Evolutionary conservation across 2,797 vertebrate genomes (phyloP), one percentile per base, ranked within the genome.

Genomic region (Esox lucius): DNA sequence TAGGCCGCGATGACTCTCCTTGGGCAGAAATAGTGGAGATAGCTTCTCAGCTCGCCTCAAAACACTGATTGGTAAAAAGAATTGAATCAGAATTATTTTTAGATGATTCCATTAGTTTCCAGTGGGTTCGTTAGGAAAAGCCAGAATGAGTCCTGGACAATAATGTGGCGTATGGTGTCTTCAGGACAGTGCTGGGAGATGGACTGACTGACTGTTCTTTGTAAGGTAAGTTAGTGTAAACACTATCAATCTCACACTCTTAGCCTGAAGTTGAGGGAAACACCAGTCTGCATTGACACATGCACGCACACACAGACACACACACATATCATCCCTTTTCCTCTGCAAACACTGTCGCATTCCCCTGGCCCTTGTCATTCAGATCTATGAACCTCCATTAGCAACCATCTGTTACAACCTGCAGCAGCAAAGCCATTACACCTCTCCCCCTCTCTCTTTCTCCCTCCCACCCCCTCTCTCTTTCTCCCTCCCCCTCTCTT

Each of bases 321-420:
- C 82, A 80, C 73, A 64, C 64, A 49, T 62, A 26, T 2, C 33
- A 8, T 13, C 28, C 17, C 68, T 11, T 74, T 46, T 66, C 70
- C 84, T 81, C 72, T 74, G 77, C 83, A 87, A 82, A 87, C 81
- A 85, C 84, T 80, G 83, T 80, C 83, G 80, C 81, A 82, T 78
- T 87, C 89, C 87, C 85, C 85, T 89, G 87, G 91, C 87, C 88
- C 81, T 88, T 90, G 92, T 93, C 94, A 94, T 91, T 91, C 92
- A 94, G 93, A 95, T 94, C 90, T 94, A 94, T 94, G 94, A 93
- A 92, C 89, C 89, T 88, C 93, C 91, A 94, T 95, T 94, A 94
- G 91, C 92, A 92, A 89, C 91, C 94, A 94, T 95, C 94, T 95
- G 94, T 90, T 94, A 91, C 85, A 91, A 94, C 94, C 93, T 93